phyloP scores from a whole-genome alignment of 2,113 vertebrate genomes.

The Cyphomyrus discorhynchus region DNA sequence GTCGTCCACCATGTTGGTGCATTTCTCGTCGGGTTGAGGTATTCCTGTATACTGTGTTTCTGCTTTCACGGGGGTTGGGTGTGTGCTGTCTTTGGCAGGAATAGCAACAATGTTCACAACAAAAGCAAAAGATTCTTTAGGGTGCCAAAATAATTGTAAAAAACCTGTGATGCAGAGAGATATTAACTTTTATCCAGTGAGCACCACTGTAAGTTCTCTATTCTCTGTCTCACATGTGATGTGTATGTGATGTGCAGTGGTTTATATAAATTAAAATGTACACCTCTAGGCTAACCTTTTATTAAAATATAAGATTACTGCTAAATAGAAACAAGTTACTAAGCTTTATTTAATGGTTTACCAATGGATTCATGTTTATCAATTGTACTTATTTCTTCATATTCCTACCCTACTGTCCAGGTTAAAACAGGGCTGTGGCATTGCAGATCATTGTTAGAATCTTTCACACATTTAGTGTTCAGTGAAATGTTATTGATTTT shows the following conservation, averaged over 20 bases:
- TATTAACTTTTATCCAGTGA: background rate
- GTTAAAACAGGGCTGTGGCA: background rate
- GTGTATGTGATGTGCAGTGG: background rate
- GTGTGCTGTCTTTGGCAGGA: background rate
- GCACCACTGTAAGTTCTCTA: too few relatives aligned
- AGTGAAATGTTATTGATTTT: background rate
- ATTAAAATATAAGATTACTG: background rate
- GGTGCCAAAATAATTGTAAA: background rate
- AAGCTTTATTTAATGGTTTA: background rate
- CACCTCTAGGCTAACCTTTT: background rate
- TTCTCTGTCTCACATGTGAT: background rate
- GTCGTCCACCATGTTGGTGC: too few relatives aligned
- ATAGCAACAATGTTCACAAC: background rate
- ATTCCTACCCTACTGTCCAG: background rate
- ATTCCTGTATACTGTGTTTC: too few relatives aligned
- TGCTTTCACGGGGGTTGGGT: too few relatives aligned
- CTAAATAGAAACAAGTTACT: background rate
- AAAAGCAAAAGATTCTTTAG: background rate
- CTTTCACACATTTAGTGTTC: background rate
- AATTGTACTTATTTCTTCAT: background rate
- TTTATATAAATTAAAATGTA: background rate
- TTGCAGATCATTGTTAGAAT: background rate
- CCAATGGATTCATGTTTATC: background rate
- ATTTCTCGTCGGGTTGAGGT: too few relatives aligned
- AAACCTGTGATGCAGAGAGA: background rate